A percentile compares a stretch with the other conserved stretches of the same genome.
Conservation (phyloP, 2,888 invertebrate species). For the Trichopria drosophilae region DNA sequence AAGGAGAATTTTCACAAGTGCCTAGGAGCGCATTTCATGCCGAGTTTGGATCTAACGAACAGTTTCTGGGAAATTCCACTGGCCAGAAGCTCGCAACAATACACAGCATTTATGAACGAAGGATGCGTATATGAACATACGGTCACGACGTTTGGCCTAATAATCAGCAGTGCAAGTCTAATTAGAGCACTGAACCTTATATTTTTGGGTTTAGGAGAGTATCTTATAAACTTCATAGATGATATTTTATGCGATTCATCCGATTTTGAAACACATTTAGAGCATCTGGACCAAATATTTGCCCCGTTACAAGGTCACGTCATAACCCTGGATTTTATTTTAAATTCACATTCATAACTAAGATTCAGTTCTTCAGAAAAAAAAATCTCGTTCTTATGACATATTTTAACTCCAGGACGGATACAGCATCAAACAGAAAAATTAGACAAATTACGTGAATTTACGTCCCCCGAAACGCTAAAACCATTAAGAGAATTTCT, state of each 20-base stretch:
- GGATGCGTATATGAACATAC: too few species aligned
- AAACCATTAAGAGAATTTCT: conserved; percentile 19
- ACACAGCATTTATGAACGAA: too few species aligned
- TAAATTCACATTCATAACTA: too few species aligned
- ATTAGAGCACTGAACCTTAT: too few species aligned
- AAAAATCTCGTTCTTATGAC: too few species aligned
- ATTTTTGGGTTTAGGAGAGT: too few species aligned
- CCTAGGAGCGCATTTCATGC: conserved; percentile 11
- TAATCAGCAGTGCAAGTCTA: too few species aligned
- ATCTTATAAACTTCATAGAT: background rate
- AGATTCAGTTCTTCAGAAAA: conserved; percentile 59
- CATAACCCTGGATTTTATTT: conserved; percentile 43
- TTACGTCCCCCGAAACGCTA: conserved; percentile 6
- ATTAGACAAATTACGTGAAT: too few species aligned
- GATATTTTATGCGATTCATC: background rate
- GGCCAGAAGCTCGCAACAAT: too few species aligned
- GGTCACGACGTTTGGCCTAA: conserved; percentile 1
- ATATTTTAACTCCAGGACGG: too few species aligned
- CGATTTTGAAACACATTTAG: background rate
- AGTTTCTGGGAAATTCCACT: conserved; percentile 38
- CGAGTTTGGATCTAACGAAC: conserved; percentile 27
- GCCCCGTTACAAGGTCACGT: background rate
- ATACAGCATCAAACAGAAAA: too few species aligned
- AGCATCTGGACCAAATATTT: background rate
- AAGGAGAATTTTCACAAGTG: conserved; percentile 27